Conservation (phyloP, 1,140 invertebrate genomes). For the Sinella curviseta region DNA sequence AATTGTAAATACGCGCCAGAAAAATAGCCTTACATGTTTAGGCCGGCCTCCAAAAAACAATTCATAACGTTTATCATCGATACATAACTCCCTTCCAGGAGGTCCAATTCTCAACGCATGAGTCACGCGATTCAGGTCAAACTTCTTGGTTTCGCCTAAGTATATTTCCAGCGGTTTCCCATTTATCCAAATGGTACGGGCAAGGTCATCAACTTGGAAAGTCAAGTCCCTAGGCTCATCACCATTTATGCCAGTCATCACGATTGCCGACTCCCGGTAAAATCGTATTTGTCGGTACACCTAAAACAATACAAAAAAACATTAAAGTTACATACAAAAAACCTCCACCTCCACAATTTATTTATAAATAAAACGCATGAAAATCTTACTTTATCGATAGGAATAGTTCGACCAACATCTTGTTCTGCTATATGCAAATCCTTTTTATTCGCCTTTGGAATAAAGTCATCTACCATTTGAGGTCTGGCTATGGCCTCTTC, state of each 20-base stretch:
- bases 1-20: background rate
- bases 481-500: slow-evolving; percentile 33
- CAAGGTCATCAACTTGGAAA: slow-evolving; percentile 62
- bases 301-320: background rate
- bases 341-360: too few relatives aligned
- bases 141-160: slow-evolving; percentile 53
- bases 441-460: slow-evolving; percentile 34
- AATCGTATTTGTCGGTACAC: slow-evolving; percentile 73
- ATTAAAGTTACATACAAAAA: slow-evolving; percentile 6
- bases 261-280: slow-evolving; percentile 79
- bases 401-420: slow-evolving; percentile 37
- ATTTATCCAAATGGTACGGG: slow-evolving; percentile 52
- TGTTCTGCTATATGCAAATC: slow-evolving; percentile 33
- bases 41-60: slow-evolving; percentile 89
- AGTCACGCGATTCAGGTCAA: slow-evolving; percentile 68
- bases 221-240: slow-evolving; percentile 82
- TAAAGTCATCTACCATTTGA: slow-evolving; percentile 26
- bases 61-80: slow-evolving; percentile 83
- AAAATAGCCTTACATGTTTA: slow-evolving; percentile 55
- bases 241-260: slow-evolving; percentile 78
- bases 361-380: slow-evolving; percentile 1
- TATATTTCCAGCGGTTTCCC: slow-evolving; percentile 35
- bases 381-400: slow-evolving; percentile 41
- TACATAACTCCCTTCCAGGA: slow-evolving; percentile 85
- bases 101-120: slow-evolving; percentile 76